Base-by-base conservation (phyloP, 2,113 vertebrate genomes). In the Nyctibius bracteatus region DNA sequence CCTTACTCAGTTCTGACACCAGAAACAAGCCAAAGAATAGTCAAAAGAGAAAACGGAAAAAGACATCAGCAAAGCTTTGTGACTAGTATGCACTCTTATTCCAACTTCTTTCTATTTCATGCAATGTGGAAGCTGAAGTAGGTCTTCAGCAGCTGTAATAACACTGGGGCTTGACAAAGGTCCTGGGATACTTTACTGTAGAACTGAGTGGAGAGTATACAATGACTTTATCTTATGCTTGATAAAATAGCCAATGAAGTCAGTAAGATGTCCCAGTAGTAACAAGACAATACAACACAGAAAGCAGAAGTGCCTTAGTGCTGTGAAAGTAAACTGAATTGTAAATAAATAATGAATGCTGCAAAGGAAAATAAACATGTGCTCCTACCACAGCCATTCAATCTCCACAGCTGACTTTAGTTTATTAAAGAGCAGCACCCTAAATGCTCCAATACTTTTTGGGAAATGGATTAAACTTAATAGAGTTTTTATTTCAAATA, bases 241-340 rank as follows among this genome's bases (percentile, higher is more conserved):
- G 72, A 57, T 81, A 68, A 90, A 94, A 77, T 33, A 88, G 79
- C 81, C 79, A 90, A 17, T 86, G 54, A 87, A 84, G 61, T 66
- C 52, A 55, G 49, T 83, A 72, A 88, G 37, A 41, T 37, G 27
- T 90, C 62, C 71, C 75, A 86, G 21, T 46, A 90, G 82, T 86
- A 92, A 80, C 63, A 44, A 54, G 80, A 86, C 49, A 86, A 65
- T 52, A 33, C 49, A 77, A 30, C 35, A 51, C 54, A 82, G 37
- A 87, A 79, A 58, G 28, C 66, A 77, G 49, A 70, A 88, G 18
- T 78, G 67, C 55, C 54, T 90, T 81, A 73, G 62, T 49, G 31
- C 66, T 82, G 30, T 79, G 88, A 77, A 94, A 90, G 71, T 49
- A 78, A 96, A 94, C 62, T 75, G 87, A 87, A 85, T 85, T 85